A percentile compares a stretch with the other conserved stretches of the same genome.
phyloP scores from a whole-genome alignment of 64 coral and sea anemone genomes.

The Catalaphyllia jardinei region DNA sequence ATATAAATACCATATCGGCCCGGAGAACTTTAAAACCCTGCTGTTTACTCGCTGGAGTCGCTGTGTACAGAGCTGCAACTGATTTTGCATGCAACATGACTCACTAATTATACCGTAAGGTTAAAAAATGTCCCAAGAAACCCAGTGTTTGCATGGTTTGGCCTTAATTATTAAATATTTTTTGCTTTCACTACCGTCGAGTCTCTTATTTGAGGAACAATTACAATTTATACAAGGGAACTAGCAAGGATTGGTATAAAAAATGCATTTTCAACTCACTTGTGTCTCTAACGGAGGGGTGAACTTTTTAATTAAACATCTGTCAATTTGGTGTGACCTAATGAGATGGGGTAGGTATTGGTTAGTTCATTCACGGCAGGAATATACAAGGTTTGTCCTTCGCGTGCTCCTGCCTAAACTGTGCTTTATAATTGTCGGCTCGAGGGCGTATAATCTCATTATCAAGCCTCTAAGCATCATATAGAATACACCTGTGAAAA shows the following conservation, averaged over 20 bases:
- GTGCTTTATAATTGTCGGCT: constrained; percentile 29
- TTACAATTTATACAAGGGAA: background rate
- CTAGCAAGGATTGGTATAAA: background rate
- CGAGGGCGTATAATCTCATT: constrained; percentile 20
- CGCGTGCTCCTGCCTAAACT: background rate
- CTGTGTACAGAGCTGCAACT: background rate
- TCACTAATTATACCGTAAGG: background rate
- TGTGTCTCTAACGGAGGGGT: background rate
- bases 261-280: background rate
- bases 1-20: constrained; percentile 1
- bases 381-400: background rate
- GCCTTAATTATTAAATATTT: constrained; percentile 19
- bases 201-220: constrained; percentile 2
- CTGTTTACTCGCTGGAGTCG: background rate
- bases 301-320: background rate
- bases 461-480: background rate
- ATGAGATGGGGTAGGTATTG: background rate
- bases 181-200: background rate
- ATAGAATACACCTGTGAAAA: constrained; percentile 34
- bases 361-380: background rate
- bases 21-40: background rate
- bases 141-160: background rate
- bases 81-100: background rate
- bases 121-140: background rate
- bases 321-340: background rate